These are phyloP conservation scores for Tyrannus savana DNA, from an alignment of 2,113 vertebrate species.

Conservation along the genomic window DNA sequence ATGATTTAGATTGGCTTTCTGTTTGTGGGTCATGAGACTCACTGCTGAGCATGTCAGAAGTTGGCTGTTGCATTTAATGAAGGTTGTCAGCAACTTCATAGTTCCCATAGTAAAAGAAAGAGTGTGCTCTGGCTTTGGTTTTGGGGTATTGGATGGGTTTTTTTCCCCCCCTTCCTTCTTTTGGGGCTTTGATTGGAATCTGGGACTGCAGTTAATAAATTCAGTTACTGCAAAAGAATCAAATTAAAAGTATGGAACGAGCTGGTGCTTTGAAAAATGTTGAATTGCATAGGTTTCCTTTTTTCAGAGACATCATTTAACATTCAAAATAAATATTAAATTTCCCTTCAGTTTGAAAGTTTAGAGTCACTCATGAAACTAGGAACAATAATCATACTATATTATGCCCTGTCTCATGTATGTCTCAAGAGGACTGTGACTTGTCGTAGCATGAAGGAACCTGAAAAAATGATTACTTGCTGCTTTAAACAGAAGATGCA, in stretches of 20 bases:
- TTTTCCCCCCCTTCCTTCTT: not conserved
- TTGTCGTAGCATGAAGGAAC: slow-evolving; percentile 48
- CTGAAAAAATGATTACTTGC: slow-evolving; percentile 42
- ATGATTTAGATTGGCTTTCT: slow-evolving; percentile 14
- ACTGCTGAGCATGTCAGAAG: slow-evolving; percentile 11
- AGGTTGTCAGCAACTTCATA: slow-evolving; percentile 6
- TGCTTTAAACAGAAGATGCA: slow-evolving; percentile 46
- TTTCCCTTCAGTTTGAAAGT: slow-evolving; percentile 26
- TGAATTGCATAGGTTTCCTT: not conserved
- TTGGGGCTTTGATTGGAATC: not conserved
- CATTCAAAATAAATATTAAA: slow-evolving; percentile 24
- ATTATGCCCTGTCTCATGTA: not conserved
- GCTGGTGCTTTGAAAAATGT: not conserved
- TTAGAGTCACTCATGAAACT: slow-evolving; percentile 29
- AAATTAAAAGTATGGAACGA: slow-evolving; percentile 3
- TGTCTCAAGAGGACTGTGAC: slow-evolving; percentile 16
- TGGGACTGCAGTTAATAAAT: not conserved
- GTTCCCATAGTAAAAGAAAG: slow-evolving; percentile 31
- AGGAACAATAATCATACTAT: slow-evolving; percentile 15
- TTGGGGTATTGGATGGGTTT: rapidly evolving
- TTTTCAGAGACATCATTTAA: not conserved
- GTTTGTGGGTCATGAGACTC: slow-evolving; percentile 16
- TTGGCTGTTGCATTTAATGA: slow-evolving; percentile 32
- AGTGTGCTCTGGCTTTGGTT: not conserved
- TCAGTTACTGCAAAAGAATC: not conserved